These are phyloP conservation scores for Oxycera nigricornis DNA, from an alignment of 2,888 invertebrate species.

Conservation along the genomic window DNA sequence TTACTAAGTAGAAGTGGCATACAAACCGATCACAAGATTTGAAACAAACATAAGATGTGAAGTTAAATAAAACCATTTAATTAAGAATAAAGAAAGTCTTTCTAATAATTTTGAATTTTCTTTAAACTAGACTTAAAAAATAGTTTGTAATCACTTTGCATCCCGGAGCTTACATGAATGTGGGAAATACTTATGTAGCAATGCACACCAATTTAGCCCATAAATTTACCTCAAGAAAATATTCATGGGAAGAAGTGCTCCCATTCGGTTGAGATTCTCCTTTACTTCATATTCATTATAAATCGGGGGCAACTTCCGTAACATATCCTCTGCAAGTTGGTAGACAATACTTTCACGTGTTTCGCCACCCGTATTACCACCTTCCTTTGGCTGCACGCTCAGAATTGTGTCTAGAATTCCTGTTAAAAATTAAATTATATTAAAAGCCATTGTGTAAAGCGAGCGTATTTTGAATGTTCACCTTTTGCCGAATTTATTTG, in stretches of 20 bases:
- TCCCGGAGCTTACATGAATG: too few relatives aligned
- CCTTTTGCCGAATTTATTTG: conserved; percentile 96
- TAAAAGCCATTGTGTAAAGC: background rate
- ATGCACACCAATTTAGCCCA: too few relatives aligned
- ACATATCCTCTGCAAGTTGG: conserved; percentile 91
- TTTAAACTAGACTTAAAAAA: too few relatives aligned
- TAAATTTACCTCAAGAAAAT: conserved; percentile 87
- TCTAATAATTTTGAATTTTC: too few relatives aligned
- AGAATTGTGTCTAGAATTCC: conserved; percentile 91
- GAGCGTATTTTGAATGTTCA: conserved; percentile 51
- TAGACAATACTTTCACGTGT: conserved; percentile 92
- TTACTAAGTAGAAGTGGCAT: too few relatives aligned
- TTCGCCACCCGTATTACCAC: conserved; percentile 88
- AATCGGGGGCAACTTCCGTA: conserved; percentile 81
- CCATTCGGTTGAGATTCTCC: conserved; percentile 90
- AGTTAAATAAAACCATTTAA: too few relatives aligned
- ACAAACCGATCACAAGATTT: too few relatives aligned
- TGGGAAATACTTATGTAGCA: too few relatives aligned
- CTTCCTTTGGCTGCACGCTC: conserved; percentile 97
- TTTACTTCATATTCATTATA: conserved; percentile 90
- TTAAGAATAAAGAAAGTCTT: too few relatives aligned
- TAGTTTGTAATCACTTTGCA: too few relatives aligned
- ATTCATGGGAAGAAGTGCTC: conserved; percentile 92
- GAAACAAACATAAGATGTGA: too few relatives aligned
- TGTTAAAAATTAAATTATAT: background rate